phyloP scores from a whole-genome alignment of 1,140 invertebrate species.

The Cepaea nemoralis region DNA sequence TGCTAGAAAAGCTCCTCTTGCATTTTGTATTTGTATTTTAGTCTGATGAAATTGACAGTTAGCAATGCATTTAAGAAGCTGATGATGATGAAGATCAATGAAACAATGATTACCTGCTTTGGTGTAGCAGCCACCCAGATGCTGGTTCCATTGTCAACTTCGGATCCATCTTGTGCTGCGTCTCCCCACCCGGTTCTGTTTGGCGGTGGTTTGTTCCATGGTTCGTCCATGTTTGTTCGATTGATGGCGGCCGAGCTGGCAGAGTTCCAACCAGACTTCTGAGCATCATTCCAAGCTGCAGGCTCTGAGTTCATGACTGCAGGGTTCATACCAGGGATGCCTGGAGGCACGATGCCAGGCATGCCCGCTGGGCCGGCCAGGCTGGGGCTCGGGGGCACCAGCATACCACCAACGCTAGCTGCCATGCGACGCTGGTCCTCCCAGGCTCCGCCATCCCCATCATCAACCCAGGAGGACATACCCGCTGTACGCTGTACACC shows the following conservation, averaged over 20 bases:
- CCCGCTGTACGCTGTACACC: conserved; percentile 46
- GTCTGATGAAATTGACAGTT: too few species aligned
- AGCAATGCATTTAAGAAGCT: too few species aligned
- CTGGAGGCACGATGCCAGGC: conserved; percentile 38
- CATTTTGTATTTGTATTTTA: too few species aligned
- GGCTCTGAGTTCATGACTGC: conserved; percentile 54
- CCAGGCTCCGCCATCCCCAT: conserved; percentile 54
- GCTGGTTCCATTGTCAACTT: conserved; percentile 62
- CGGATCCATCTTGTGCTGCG: conserved; percentile 36
- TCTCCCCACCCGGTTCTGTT: conserved; percentile 46
- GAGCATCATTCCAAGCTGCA: conserved; percentile 53
- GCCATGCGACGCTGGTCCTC: conserved; percentile 78
- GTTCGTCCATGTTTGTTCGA: conserved; percentile 35
- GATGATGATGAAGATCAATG: too few species aligned
- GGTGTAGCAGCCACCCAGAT: conserved; percentile 54
- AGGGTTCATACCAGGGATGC: conserved; percentile 28
- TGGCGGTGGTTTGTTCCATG: conserved; percentile 42
- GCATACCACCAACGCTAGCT: conserved; percentile 26
- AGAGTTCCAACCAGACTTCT: conserved; percentile 41
- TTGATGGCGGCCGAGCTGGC: background rate
- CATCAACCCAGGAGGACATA: conserved; percentile 57
- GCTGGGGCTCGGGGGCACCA: conserved; percentile 36
- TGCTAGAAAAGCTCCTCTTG: too few species aligned
- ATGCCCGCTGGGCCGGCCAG: conserved; percentile 42
- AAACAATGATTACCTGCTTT: conserved; percentile 51